Evolutionary conservation across 2,888 invertebrate genomes (phyloP).

Genomic region (Thereva nobilitata): DNA sequence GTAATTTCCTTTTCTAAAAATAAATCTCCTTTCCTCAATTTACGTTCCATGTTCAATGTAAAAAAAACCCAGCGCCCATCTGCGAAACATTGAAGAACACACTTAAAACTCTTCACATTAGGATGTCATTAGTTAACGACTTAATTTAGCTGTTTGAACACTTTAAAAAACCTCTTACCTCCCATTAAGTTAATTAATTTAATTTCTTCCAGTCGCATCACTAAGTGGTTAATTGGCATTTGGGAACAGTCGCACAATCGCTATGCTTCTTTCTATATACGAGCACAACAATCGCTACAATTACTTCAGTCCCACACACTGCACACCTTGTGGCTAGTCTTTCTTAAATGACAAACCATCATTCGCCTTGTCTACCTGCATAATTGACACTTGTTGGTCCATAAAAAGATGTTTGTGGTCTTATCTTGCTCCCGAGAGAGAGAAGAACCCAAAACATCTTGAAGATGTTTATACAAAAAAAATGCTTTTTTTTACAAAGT

Average conservation of each 20-base stretch:
- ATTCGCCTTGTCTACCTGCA: slow-evolving; percentile 30
- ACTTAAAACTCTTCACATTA: too few species aligned
- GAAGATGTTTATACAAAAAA: neutral
- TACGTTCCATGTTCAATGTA: too few species aligned
- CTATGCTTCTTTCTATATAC: too few species aligned
- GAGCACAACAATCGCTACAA: too few species aligned
- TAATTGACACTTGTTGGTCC: slow-evolving; percentile 35
- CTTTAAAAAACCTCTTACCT: slow-evolving; percentile 11
- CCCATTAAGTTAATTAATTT: slow-evolving; percentile 30
- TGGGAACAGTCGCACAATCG: neutral
- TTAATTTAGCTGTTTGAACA: slow-evolving; percentile 9
- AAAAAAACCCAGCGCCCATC: too few species aligned
- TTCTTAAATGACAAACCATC: slow-evolving; percentile 27
- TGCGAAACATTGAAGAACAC: too few species aligned
- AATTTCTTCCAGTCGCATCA: slow-evolving; percentile 12
- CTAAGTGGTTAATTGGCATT: slow-evolving; percentile 33
- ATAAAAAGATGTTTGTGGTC: slow-evolving; percentile 28
- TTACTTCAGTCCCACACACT: neutral
- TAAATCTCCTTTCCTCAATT: too few species aligned
- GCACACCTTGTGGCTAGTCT: neutral
- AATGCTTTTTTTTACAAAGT: slow-evolving; percentile 22
- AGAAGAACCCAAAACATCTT: slow-evolving; percentile 19
- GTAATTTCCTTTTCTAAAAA: too few species aligned
- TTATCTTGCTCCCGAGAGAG: slow-evolving; percentile 29
- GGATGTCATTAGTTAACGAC: slow-evolving; percentile 15